A percentile compares a stretch with the other conserved stretches of the same genome.
These are phyloP conservation scores for Capreolus pygargus DNA, from an alignment of 2,113 vertebrate genomes.

Conservation along the genomic window DNA sequence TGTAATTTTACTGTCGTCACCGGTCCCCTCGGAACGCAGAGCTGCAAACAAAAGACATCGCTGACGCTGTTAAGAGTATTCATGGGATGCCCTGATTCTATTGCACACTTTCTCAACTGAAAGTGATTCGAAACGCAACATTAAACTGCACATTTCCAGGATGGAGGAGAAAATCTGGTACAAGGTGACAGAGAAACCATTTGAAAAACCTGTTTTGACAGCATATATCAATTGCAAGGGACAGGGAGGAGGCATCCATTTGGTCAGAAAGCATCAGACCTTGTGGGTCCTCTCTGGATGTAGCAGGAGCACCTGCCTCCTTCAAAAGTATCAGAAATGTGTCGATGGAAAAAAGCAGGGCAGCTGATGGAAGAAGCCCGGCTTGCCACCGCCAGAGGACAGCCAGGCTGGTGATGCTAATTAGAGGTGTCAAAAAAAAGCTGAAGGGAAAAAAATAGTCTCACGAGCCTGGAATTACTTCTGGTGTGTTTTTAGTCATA, in stretches of 20 bases:
- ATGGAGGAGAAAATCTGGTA: constrained; percentile 72
- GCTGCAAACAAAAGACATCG: constrained; percentile 72
- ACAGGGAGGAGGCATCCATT: constrained; percentile 58
- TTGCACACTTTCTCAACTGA: constrained; percentile 75
- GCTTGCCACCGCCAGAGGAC: constrained; percentile 49
- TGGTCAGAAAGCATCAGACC: constrained; percentile 70
- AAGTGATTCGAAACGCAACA: constrained; percentile 79
- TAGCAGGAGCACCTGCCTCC: constrained; percentile 42
- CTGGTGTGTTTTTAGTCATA: constrained; percentile 60
- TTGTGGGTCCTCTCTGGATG: constrained; percentile 28
- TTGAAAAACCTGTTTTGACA: constrained; percentile 77
- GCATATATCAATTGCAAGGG: constrained; percentile 70
- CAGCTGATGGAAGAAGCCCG: constrained; percentile 60
- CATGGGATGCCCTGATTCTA: constrained; percentile 76
- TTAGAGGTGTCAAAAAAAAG: constrained; percentile 75
- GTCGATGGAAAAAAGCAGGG: constrained; percentile 66
- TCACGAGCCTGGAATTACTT: constrained; percentile 36
- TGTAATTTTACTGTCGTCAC: constrained; percentile 68
- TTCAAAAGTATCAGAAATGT: constrained; percentile 71
- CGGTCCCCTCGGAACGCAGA: constrained; percentile 45
- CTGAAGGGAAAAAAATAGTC: constrained; percentile 48
- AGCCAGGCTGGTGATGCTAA: constrained; percentile 74
- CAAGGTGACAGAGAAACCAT: constrained; percentile 76
- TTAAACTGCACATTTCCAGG: constrained; percentile 76
- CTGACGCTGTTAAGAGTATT: constrained; percentile 70